Base-by-base conservation (phyloP, 1,140 invertebrate species). In the Drosophila ogumai region DNA sequence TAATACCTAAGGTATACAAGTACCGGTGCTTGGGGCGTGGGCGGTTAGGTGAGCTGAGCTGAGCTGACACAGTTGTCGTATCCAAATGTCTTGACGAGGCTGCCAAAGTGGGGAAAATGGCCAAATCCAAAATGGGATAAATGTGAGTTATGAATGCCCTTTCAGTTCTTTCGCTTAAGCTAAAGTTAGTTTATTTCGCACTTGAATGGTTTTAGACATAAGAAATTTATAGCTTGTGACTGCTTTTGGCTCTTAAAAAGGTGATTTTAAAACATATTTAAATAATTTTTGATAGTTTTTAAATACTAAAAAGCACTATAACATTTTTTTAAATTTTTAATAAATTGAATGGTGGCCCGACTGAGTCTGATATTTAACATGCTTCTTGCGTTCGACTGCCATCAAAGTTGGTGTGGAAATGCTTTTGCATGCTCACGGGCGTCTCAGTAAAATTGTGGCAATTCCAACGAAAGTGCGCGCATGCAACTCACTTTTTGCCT, bases 401-500 rank as follows among this genome's bases (percentile, higher is more conserved):
- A 31, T 54, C 22, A 32, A 44, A 34, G 47, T 77, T 47, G 76
- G 63, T 15, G 61, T 60, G 79, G n/a, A 54, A 55, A 71, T 46
- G 55, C 71, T 44, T 82, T 56, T 74, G 64, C 54, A 74, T 67
- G 84, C 84, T 82, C 65, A 73, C 60, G 72, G 84, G 84, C 79
- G 57, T 75, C 67, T 69, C 63, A 15, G 52, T 40, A 77, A 82
- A 88, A 84, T 88, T 82, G 84, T 88, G 80, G 84, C 76, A 88
- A 88, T 87, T 88, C 63, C 76, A 60, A 67, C 57, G 66, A 87
- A 82, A 87, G 82, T 87, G 65, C 61, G 75, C 66, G 67, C 66
- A 65, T 87, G 72, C 84, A 77, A 77, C 76, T 88, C 77, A 88
- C 80, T 87, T 88, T 87, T 84, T 78, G 74, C 76, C 84, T 82